Conservation (phyloP, 2,797 vertebrate genomes). For the Alca torda region DNA sequence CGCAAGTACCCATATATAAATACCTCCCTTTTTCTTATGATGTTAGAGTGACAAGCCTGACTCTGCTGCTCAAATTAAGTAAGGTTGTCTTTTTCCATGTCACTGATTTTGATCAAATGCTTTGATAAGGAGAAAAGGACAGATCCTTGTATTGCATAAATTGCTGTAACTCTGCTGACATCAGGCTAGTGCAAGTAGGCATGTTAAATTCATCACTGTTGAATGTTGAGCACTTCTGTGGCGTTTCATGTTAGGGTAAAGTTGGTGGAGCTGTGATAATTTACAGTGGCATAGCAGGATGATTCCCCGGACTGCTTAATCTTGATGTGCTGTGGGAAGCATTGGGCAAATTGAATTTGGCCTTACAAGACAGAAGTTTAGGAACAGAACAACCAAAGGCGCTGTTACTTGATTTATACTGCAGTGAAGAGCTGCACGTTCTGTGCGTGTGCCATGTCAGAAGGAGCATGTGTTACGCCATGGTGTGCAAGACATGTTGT, state of each 20-base stretch:
- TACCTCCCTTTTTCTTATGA: slow-evolving; percentile 33
- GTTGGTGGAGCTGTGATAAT: not conserved
- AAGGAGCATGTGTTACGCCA: not conserved
- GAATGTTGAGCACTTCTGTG: slow-evolving; percentile 7
- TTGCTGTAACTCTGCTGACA: slow-evolving; percentile 46
- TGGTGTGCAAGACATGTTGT: not conserved
- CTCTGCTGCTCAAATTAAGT: slow-evolving; percentile 38
- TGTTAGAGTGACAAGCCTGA: slow-evolving; percentile 26
- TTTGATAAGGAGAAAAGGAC: slow-evolving; percentile 55
- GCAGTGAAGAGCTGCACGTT: not conserved
- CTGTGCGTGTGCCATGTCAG: rapidly evolving
- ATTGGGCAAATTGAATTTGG: slow-evolving; percentile 4
- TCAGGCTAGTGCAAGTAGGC: slow-evolving; percentile 5
- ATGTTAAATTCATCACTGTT: slow-evolving; percentile 39
- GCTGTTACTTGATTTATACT: not conserved
- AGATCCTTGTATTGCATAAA: slow-evolving; percentile 37
- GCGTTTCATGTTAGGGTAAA: not conserved
- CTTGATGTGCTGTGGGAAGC: not conserved
- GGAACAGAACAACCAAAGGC: not conserved
- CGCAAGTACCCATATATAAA: slow-evolving; percentile 31
- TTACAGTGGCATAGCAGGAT: not conserved
- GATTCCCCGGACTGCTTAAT: slow-evolving; percentile 1
- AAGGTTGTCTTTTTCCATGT: slow-evolving; percentile 47
- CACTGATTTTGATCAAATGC: slow-evolving; percentile 54
- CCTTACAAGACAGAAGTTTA: not conserved